A percentile compares a stretch with the other conserved stretches of the same genome.
These are phyloP conservation scores for Australoheros scitulus DNA, from an alignment of 2,113 vertebrate genomes.

Conservation along the genomic window DNA sequence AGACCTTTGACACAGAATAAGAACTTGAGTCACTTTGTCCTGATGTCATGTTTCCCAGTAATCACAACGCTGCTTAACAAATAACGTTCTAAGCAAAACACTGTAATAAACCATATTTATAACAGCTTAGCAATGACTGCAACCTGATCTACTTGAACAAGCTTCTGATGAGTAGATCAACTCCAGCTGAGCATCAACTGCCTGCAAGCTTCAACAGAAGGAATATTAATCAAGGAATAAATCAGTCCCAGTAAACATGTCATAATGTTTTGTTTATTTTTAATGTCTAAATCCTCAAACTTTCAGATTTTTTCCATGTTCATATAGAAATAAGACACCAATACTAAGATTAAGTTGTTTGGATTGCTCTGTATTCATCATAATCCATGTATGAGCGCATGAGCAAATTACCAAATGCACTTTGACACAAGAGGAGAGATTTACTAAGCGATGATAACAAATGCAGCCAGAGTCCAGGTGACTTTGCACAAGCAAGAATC, in stretches of 20 bases:
- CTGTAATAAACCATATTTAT: background rate
- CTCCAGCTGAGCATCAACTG: background rate
- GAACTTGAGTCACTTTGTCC: background rate
- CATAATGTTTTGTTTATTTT: background rate
- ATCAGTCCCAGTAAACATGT: background rate
- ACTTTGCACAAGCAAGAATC: background rate
- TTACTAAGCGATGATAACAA: background rate
- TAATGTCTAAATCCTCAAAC: background rate
- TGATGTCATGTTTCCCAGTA: slow-evolving; percentile 1
- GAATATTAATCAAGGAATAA: background rate
- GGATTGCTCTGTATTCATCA: background rate
- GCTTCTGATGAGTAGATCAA: background rate
- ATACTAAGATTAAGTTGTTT: too few relatives aligned
- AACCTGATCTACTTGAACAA: slow-evolving; percentile 1
- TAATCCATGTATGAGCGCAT: background rate
- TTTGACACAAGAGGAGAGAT: background rate
- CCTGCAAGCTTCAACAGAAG: background rate
- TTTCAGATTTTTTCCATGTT: background rate
- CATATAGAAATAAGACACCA: background rate
- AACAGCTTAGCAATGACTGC: background rate
- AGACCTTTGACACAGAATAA: background rate
- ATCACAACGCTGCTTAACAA: background rate
- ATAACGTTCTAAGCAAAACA: background rate
- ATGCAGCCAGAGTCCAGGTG: background rate
- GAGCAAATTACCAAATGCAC: background rate